A percentile compares a stretch with the other conserved stretches of the same genome.
Conservation (phyloP, 2,113 vertebrate genomes). For the Sander lucioperca region DNA sequence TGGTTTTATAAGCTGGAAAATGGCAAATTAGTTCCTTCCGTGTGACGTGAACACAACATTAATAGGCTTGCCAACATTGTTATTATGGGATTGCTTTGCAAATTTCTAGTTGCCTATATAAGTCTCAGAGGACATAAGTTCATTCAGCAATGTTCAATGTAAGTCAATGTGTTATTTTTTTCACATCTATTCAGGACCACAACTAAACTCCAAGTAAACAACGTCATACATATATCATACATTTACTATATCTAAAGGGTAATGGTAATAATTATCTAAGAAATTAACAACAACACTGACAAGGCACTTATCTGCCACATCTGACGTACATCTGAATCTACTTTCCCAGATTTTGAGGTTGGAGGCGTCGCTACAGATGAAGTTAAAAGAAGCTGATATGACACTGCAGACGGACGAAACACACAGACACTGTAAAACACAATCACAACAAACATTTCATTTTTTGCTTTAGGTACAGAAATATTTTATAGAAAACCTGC, state of each 20-base stretch:
- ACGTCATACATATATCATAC: neutral
- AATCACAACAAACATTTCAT: neutral
- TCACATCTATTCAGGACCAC: neutral
- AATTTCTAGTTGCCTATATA: neutral
- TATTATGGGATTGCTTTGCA: slow-evolving; percentile 18
- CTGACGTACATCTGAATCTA: slow-evolving; percentile 14
- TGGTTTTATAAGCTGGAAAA: slow-evolving; percentile 58
- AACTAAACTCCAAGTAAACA: neutral
- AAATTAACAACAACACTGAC: slow-evolving; percentile 5
- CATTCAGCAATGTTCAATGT: neutral
- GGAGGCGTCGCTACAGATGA: neutral
- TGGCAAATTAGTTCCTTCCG: slow-evolving; percentile 28
- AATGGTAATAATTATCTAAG: neutral
- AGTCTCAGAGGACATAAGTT: neutral
- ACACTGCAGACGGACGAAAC: neutral
- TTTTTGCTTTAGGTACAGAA: neutral
- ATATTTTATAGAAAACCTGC: neutral
- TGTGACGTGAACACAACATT: slow-evolving; percentile 30
- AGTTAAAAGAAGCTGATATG: slow-evolving; percentile 1
- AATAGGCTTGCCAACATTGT: slow-evolving; percentile 2
- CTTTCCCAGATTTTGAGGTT: neutral
- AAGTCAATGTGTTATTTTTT: no score
- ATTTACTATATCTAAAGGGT: neutral
- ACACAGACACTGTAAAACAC: neutral
- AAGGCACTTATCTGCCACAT: slow-evolving; percentile 19